Evolutionary conservation across 2,797 vertebrate species (phyloP).

Genomic region (Clarias fuscus): DNA sequence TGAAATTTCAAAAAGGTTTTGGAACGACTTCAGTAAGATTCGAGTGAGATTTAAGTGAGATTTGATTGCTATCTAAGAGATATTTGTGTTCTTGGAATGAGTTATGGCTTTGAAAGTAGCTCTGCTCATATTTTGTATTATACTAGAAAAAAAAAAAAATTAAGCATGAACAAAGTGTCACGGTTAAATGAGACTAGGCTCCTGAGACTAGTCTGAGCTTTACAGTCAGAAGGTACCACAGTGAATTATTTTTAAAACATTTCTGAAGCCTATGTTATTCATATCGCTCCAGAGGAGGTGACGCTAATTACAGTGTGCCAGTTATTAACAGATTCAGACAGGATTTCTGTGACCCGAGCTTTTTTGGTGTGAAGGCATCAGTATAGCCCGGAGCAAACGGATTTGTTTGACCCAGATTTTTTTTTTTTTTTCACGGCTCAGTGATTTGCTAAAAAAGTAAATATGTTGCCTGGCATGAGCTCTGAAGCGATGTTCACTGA

Average conservation of each 20-base stretch:
- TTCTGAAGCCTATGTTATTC: background rate
- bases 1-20: too few species aligned
- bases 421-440: slow-evolving; percentile 47
- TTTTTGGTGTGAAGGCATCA: slow-evolving; percentile 44
- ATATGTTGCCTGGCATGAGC: slow-evolving; percentile 57
- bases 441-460: slow-evolving; percentile 59
- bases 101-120: too few species aligned
- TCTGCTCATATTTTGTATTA: background rate
- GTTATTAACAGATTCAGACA: slow-evolving; percentile 64
- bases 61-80: background rate
- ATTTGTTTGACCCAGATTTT: slow-evolving; percentile 63
- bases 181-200: background rate
- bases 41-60: background rate
- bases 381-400: background rate
- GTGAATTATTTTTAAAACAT: background rate
- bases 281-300: background rate
- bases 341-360: slow-evolving; percentile 68
- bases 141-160: background rate
- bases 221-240: background rate
- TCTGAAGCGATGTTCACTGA: slow-evolving; percentile 55
- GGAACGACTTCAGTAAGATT: too few species aligned
- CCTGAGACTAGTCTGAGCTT: background rate
- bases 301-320: slow-evolving; percentile 67
- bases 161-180: background rate
- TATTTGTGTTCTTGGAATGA: too few species aligned